Evolutionary conservation across 2,113 vertebrate genomes (phyloP), one percentile per base, ranked within the genome.

Genomic region (Heterotilapia buettikoferi): DNA sequence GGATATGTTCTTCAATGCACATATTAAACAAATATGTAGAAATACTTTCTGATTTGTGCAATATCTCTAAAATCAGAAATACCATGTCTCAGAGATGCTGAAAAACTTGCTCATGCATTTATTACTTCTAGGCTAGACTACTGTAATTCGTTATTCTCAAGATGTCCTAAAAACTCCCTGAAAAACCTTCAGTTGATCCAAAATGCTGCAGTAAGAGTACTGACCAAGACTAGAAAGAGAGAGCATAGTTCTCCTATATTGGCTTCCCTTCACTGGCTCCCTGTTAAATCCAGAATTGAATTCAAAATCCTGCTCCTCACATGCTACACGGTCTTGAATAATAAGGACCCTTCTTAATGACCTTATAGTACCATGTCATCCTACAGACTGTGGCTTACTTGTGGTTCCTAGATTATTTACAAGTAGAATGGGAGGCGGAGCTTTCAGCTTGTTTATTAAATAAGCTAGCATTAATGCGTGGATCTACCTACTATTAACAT

Each of bases 71-170:
- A 61, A 61, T 61, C 16, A 61, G 29, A 63, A 63, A 63, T 63
- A 11, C 2, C 5, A 1, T 63, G 59, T 33, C 29, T 63, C 29
- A 63, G 59, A 33, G 29, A 63, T 19, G 16, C 29, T 63, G 16
- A 63, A 63, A 33, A 63, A 0, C 0, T 0, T 10, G 3, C 0
- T 63, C 29, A 63, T 11, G 29, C 59, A 33, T 63, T 11, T 63
- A 63, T 63, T 19, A 11, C 0, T 63, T 33, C 29, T 11, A 11
- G 29, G 29, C 59, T 33, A 6, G 59, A 63, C 9, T 33, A 63
- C 0, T 4, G 59, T 19, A 63, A 63, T 63, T 63, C 0, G 5
- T 33, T 19, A 33, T 63, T 63, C 5, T 63, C 29, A 63, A 10
- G 59, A 63, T 33, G 9, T 63, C 29, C 29, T 33, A 63, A 19